phyloP scores from a whole-genome alignment of 2,888 invertebrate genomes.

The Drosophila mimica region DNA sequence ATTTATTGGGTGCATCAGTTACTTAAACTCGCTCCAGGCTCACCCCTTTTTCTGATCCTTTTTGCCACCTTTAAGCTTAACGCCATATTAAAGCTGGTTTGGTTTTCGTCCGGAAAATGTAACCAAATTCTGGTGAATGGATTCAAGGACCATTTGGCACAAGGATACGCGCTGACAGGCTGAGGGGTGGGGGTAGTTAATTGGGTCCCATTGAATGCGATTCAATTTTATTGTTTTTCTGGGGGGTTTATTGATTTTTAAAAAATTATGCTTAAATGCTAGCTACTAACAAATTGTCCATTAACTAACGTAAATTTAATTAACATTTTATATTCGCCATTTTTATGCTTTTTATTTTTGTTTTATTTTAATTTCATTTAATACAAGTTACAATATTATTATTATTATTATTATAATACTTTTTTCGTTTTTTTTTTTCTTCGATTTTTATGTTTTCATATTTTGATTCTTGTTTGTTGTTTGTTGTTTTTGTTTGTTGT shows the following conservation, averaged over 20 bases:
- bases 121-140: neutral
- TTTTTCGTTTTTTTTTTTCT: slow-evolving; percentile 14
- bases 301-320: slow-evolving; percentile 80
- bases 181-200: neutral
- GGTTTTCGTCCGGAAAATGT: neutral
- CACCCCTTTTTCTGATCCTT: neutral
- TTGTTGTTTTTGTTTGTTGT: slow-evolving; percentile 22
- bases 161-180: neutral
- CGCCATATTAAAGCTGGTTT: slow-evolving; percentile 34
- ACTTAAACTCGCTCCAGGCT: neutral
- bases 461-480: slow-evolving; percentile 31
- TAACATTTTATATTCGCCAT: slow-evolving; percentile 51
- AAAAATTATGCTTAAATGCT: slow-evolving; percentile 77
- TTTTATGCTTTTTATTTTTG: slow-evolving; percentile 1
- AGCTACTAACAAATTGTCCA: slow-evolving; percentile 79
- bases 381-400: slow-evolving; percentile 70
- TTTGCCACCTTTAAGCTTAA: slow-evolving; percentile 37
- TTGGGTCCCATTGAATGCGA: slow-evolving; percentile 2
- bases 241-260: slow-evolving; percentile 71
- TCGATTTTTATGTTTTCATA: slow-evolving; percentile 8
- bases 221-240: slow-evolving; percentile 40
- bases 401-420: slow-evolving; percentile 22
- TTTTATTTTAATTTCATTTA: slow-evolving; percentile 53
- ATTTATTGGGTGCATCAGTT: neutral
- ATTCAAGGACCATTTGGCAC: slow-evolving; percentile 38